These are phyloP conservation scores for Pollachius pollachius DNA, from an alignment of 2,113 vertebrate species.

Conservation along the genomic window DNA sequence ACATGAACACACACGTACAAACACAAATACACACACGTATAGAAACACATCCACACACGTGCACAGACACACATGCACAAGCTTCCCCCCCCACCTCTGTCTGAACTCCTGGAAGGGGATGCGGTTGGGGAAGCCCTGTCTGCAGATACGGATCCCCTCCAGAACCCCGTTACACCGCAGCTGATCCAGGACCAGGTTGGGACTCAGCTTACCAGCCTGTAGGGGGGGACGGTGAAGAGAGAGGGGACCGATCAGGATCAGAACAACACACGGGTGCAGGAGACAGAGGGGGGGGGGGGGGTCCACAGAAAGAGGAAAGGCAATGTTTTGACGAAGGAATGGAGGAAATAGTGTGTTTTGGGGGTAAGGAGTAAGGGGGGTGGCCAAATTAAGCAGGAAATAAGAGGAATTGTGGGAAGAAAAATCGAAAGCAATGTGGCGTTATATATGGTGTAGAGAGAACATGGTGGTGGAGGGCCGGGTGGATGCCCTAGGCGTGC, in stretches of 20 bases:
- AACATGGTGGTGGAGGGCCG: no score
- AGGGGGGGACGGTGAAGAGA: not conserved
- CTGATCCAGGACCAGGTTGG: conserved; percentile 84
- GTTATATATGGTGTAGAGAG: no score
- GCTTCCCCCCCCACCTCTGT: conserved; percentile 75
- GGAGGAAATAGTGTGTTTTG: not conserved
- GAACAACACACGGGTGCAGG: no score
- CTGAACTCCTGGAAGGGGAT: conserved; percentile 92
- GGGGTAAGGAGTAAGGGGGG: not conserved
- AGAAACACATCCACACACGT: not conserved
- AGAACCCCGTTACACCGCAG: conserved; percentile 88
- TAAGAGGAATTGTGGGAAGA: no score
- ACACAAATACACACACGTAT: conserved; percentile 2
- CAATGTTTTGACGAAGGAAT: no score
- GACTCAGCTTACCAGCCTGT: conserved; percentile 85
- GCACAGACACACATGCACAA: not conserved
- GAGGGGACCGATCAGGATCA: not conserved
- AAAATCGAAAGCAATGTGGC: no score
- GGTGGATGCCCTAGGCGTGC: not conserved
- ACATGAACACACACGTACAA: not conserved
- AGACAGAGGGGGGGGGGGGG: no score
- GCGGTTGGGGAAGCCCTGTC: conserved; percentile 93
- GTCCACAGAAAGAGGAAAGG: no score
- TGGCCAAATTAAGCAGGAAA: no score
- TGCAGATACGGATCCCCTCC: conserved; percentile 91